phyloP scores from a whole-genome alignment of 2,797 vertebrate species.

The Pseudomugil gertrudae region DNA sequence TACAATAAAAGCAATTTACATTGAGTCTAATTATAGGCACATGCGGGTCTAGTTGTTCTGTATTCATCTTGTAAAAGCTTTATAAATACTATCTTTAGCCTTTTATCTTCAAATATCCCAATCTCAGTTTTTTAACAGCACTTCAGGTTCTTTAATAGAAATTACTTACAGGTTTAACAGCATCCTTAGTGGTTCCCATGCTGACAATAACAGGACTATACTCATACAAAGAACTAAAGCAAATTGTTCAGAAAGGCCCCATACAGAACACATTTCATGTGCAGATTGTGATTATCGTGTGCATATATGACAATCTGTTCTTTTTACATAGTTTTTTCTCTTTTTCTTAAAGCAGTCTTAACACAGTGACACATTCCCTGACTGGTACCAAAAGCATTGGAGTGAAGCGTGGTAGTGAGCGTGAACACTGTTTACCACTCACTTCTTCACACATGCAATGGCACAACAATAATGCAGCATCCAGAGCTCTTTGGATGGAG shows the following conservation, averaged over 20 bases:
- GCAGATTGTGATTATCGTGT: conserved; percentile 72
- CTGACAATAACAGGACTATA: conserved; percentile 56
- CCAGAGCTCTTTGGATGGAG: conserved; percentile 68
- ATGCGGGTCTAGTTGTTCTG: conserved; percentile 72
- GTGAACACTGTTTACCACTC: conserved; percentile 35
- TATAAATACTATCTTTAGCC: conserved; percentile 57
- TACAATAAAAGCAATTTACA: conserved; percentile 50
- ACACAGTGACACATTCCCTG: conserved; percentile 66
- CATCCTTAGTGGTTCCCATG: conserved; percentile 46
- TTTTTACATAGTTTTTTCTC: conserved; percentile 4
- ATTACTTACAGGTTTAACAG: conserved; percentile 59
- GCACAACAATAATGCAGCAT: conserved; percentile 73
- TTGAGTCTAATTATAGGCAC: conserved; percentile 71
- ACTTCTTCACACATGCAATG: conserved; percentile 67
- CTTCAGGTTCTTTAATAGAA: conserved; percentile 70
- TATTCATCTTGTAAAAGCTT: conserved; percentile 64
- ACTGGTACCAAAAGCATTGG: conserved; percentile 64
- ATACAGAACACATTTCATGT: conserved; percentile 63
- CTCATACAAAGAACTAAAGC: conserved; percentile 69
- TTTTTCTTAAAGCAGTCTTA: conserved; percentile 46
- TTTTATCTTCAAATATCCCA: conserved; percentile 48
- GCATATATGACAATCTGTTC: conserved; percentile 51
- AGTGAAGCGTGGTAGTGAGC: conserved; percentile 59
- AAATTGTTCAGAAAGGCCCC: conserved; percentile 57
- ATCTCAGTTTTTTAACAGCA: conserved; percentile 68